These are phyloP conservation scores for Portevinia maculata DNA, from an alignment of 2,888 invertebrate species.

Conservation along the genomic window DNA sequence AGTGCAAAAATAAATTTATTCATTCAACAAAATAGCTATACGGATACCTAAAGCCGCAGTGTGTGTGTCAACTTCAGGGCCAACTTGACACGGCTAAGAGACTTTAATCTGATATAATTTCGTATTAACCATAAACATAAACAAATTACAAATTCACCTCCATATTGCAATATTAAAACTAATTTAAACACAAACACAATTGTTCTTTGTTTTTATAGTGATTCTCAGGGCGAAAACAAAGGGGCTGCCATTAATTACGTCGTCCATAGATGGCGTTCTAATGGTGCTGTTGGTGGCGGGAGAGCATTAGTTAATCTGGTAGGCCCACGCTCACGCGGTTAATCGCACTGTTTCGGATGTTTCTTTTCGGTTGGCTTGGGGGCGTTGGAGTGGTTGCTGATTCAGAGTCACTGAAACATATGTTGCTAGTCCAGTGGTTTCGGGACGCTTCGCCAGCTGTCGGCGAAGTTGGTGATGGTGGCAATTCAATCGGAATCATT, in stretches of 20 bases:
- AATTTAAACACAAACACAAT: conserved; percentile 38
- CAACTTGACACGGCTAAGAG: conserved; percentile 11
- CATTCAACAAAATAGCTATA: conserved; percentile 3
- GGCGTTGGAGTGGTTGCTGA: conserved; percentile 73
- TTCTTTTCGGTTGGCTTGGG: conserved; percentile 73
- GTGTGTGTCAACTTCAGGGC: conserved; percentile 25
- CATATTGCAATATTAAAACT: conserved; percentile 54
- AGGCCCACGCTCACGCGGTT: conserved; percentile 81
- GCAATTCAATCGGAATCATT: conserved; percentile 29
- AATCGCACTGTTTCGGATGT: conserved; percentile 79
- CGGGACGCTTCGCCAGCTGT: conserved; percentile 59
- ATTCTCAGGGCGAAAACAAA: conserved; percentile 56
- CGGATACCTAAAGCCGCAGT: background rate
- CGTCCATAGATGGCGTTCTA: conserved; percentile 68
- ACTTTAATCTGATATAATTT: conserved; percentile 18
- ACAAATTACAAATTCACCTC: conserved; percentile 56
- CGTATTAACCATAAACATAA: conserved; percentile 31
- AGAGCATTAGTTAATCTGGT: conserved; percentile 77
- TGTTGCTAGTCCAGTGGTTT: conserved; percentile 81
- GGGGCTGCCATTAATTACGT: conserved; percentile 65
- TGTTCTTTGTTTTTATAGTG: conserved; percentile 36
- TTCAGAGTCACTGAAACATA: conserved; percentile 80
- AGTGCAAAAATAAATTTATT: conserved; percentile 13
- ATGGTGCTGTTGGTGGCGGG: conserved; percentile 29
- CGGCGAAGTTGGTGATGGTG: conserved; percentile 13